These are phyloP conservation scores for Erebia epiphron DNA, from an alignment of 2,888 invertebrate species.

Conservation along the genomic window DNA sequence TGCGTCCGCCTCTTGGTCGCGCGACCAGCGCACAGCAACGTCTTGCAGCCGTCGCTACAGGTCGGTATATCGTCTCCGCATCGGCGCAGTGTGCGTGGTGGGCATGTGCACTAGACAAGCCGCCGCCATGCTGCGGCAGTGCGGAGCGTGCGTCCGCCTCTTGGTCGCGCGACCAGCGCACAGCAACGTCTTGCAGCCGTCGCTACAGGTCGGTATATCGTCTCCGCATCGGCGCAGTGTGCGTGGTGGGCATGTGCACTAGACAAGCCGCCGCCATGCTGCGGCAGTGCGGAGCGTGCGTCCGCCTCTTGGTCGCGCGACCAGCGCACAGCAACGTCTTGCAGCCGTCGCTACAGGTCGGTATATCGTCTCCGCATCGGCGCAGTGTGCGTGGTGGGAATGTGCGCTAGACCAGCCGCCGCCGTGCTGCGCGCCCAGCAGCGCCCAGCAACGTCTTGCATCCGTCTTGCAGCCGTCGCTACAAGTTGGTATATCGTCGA, in stretches of 20 bases:
- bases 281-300: constrained; percentile 89
- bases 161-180: constrained; percentile 81
- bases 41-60: too few relatives aligned
- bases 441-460: too few relatives aligned
- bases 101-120: constrained; percentile 70
- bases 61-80: not conserved
- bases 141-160: constrained; percentile 82
- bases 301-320: too few relatives aligned
- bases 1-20: too few relatives aligned
- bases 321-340: too few relatives aligned
- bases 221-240: constrained; percentile 58
- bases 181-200: too few relatives aligned
- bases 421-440: constrained; percentile 77
- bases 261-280: constrained; percentile 64
- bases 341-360: too few relatives aligned
- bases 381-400: constrained; percentile 81
- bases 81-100: constrained; percentile 76
- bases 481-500: too few relatives aligned
- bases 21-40: constrained; percentile 81
- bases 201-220: too few relatives aligned
- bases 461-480: too few relatives aligned
- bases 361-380: too few relatives aligned
- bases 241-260: constrained; percentile 81
- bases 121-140: constrained; percentile 86
- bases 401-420: too few relatives aligned